Conservation (phyloP, 2,113 vertebrate genomes). For the Brachypodius melanocephalos region DNA sequence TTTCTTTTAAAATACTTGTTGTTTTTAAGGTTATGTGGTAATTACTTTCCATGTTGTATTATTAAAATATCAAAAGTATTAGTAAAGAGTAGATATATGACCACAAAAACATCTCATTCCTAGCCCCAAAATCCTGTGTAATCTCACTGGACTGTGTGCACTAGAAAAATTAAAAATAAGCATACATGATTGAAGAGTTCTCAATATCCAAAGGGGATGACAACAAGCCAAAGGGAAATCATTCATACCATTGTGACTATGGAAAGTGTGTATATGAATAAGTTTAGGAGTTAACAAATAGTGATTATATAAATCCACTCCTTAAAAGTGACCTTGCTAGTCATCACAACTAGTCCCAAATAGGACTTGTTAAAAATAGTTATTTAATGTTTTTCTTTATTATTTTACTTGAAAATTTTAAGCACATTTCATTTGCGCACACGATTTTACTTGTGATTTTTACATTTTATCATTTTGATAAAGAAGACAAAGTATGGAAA, state of each 20-base stretch:
- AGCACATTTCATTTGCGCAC: background rate
- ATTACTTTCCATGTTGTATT: background rate
- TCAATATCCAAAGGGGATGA: background rate
- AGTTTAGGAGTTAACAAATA: background rate
- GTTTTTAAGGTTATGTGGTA: background rate
- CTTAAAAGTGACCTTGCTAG: background rate
- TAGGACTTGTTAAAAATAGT: background rate
- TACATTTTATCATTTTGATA: background rate
- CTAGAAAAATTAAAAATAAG: background rate
- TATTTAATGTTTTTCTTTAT: background rate
- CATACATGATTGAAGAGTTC: background rate
- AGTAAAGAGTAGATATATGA: background rate
- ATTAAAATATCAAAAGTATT: background rate
- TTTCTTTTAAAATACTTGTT: background rate
- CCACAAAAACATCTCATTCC: background rate
- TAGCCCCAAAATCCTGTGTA: background rate
- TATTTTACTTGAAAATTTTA: background rate
- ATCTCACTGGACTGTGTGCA: background rate
- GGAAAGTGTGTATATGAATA: background rate
- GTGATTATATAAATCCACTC: background rate
- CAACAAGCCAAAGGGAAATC: background rate
- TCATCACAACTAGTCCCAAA: background rate
- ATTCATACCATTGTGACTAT: background rate
- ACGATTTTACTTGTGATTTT: background rate
- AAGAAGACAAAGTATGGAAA: background rate